These are phyloP conservation scores for Gymnogyps californianus DNA, from an alignment of 2,113 vertebrate species.

Conservation along the genomic window DNA sequence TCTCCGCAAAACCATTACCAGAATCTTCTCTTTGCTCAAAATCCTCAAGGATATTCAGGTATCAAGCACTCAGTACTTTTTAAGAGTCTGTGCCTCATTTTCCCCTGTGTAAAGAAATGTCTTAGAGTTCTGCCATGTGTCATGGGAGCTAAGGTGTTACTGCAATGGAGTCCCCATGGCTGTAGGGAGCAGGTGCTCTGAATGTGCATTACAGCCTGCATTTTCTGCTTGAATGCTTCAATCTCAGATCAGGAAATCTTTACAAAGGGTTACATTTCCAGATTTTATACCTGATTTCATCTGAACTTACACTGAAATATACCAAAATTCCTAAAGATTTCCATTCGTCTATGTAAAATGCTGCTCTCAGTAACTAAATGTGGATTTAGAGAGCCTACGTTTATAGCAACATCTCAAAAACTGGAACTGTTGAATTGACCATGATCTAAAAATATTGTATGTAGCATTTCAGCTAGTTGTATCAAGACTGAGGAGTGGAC, in stretches of 20 bases:
- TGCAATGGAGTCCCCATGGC: not conserved
- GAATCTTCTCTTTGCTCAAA: not conserved
- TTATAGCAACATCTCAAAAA: not conserved
- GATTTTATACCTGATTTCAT: not conserved
- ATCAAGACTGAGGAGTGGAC: not conserved
- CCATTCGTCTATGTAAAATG: accelerated
- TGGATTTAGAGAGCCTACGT: not conserved
- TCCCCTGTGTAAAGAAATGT: not conserved
- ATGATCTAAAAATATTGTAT: not conserved
- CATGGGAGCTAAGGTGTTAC: not conserved
- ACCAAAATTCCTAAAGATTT: not conserved
- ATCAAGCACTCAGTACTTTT: not conserved
- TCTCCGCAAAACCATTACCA: not conserved
- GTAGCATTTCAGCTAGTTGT: not conserved
- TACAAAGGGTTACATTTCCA: not conserved
- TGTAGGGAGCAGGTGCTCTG: not conserved
- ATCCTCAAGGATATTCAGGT: not conserved
- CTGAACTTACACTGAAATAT: not conserved
- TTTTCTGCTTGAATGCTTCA: not conserved
- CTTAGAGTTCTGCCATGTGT: not conserved
- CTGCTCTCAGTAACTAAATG: not conserved
- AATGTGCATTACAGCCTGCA: not conserved
- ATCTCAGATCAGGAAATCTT: not conserved
- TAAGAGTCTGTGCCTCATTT: not conserved
- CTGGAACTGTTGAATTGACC: not conserved